Percentiles rank a stretch among this genome's conserved stretches.
Evolutionary conservation across 2,113 vertebrate genomes (phyloP).

Genomic region (Passer montanus): DNA sequence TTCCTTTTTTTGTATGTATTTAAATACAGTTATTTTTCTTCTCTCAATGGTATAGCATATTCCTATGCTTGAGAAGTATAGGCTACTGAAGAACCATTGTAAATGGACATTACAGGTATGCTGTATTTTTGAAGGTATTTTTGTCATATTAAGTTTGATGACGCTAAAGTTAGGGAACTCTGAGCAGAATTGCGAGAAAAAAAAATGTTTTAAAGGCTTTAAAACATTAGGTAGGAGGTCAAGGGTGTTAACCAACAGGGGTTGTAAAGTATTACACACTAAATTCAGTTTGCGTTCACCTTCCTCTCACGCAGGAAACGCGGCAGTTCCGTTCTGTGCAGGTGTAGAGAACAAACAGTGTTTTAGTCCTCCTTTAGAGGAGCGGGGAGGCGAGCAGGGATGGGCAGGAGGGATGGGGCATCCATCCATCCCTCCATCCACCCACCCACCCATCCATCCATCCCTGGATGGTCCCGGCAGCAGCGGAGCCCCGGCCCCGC

Average conservation of each 20-base stretch:
- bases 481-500: not conserved
- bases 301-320: conserved; percentile 82
- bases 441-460: rapidly evolving
- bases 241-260: conserved; percentile 83
- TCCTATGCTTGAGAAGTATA: conserved; percentile 92
- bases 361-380: conserved; percentile 15
- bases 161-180: conserved; percentile 89
- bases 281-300: conserved; percentile 84
- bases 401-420: not conserved
- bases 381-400: conserved; percentile 29
- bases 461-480: not conserved
- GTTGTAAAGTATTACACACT: conserved; percentile 86
- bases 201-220: conserved; percentile 88
- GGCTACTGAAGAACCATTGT: conserved; percentile 93
- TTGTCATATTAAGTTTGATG: conserved; percentile 94
- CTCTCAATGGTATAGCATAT: conserved; percentile 91
- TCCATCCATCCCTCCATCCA: not conserved
- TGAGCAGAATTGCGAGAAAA: conserved; percentile 85
- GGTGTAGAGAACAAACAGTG: conserved; percentile 59
- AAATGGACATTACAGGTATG: conserved; percentile 97
- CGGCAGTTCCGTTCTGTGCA: conserved; percentile 65
- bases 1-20: conserved; percentile 95
- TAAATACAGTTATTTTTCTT: conserved; percentile 90
- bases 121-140: conserved; percentile 95
- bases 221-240: conserved; percentile 87